Evolutionary conservation across 2,797 vertebrate species (phyloP), one percentile per base, ranked within the genome.

Genomic region (Eleutherodactylus coqui): DNA sequence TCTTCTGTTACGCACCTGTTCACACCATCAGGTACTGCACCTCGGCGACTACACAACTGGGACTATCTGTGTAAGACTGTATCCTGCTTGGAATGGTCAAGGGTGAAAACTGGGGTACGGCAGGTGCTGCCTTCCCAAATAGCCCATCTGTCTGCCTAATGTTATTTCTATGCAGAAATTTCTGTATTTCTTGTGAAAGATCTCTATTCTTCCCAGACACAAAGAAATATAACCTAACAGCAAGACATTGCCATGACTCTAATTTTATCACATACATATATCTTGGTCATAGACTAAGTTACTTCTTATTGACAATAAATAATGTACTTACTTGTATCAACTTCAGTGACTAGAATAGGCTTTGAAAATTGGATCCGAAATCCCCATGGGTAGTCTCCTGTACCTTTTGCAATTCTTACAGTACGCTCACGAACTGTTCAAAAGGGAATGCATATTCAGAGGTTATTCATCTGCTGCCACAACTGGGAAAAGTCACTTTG

Each of bases 331-430:
- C 97, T 98, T 88, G 97, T 96, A 88, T 98, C 97, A 29, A 98
- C 96, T 92, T 98, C 96, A 36, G 97, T 98, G 24, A 98, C 96
- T 73, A 98, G 89, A 38, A 97, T 97, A 38, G 96, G 96, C 90
- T 97, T 98, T 62, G 96, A 97, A 90, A 96, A 98, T 90, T 99
- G 96, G 89, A 98, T 97, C 75, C 95, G 92, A 88, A 98, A 98
- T 75, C 97, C 96, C 96, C 97, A 98, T 0, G 96, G 96, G 86
- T 96, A 98, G 84, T 95, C 96, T 51, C 96, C 96, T 11, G 90
- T 93, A 82, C 96, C 96, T 92, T 96, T 98, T 86, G 90, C 90
- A 0, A 98, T 96, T 89, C 91, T 96, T 73, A 98, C 95, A 0
- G 96, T 97, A 90, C 96, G 92, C 88, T 98, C 97, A 64, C 95